A percentile compares a stretch with the other conserved stretches of the same genome.
phyloP scores from a whole-genome alignment of 2,888 invertebrate genomes.

The Aelia acuminata region DNA sequence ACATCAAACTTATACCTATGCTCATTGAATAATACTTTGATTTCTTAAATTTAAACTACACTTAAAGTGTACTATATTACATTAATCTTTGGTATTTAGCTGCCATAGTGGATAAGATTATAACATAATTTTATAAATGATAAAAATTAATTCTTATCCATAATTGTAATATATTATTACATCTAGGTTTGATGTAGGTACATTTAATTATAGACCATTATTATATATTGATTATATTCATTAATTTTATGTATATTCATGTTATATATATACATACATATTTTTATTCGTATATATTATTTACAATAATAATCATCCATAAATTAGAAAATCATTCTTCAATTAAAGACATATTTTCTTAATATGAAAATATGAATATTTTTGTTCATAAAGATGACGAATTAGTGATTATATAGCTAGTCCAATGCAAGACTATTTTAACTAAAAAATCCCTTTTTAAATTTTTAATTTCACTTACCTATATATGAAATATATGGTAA shows the following conservation, averaged over 20 bases:
- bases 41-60: too few relatives aligned
- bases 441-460: too few relatives aligned
- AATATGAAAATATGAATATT: not conserved
- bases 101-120: not conserved
- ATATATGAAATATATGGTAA: too few relatives aligned
- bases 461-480: too few relatives aligned
- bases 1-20: not conserved
- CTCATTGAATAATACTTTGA: too few relatives aligned
- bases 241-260: too few relatives aligned
- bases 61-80: not conserved
- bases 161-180: not conserved
- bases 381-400: too few relatives aligned
- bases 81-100: constrained; percentile 21
- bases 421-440: too few relatives aligned
- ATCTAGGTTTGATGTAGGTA: not conserved
- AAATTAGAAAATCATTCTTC: not conserved
- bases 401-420: too few relatives aligned
- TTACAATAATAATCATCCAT: not conserved
- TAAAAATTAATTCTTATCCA: not conserved
- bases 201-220: not conserved
- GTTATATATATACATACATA: not conserved
- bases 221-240: not conserved
- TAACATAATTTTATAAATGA: too few relatives aligned
- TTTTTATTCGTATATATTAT: not conserved
- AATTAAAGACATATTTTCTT: not conserved